These are phyloP conservation scores for Hiodon tergisus DNA, from an alignment of 2,113 vertebrate species.

Conservation along the genomic window DNA sequence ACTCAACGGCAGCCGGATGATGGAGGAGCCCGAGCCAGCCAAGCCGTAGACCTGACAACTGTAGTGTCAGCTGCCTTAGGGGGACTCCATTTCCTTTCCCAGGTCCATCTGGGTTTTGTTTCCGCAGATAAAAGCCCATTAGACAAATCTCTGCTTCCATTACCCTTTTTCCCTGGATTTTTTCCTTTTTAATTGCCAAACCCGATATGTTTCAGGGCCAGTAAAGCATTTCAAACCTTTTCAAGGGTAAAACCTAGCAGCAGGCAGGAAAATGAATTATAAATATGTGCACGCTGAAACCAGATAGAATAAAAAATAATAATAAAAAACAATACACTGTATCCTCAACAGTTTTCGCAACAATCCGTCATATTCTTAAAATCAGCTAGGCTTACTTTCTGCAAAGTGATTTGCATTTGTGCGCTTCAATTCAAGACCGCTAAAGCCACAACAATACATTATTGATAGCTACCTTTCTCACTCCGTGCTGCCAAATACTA, in stretches of 20 bases:
- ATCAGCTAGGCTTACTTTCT: not conserved
- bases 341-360: not conserved
- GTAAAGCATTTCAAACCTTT: constrained; percentile 58
- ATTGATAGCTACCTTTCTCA: constrained; percentile 4
- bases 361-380: not conserved
- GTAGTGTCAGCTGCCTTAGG: constrained; percentile 51
- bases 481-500: not conserved
- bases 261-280: constrained; percentile 40
- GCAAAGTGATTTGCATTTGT: not conserved
- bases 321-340: constrained; percentile 31
- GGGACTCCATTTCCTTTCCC: constrained; percentile 36
- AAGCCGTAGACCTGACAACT: constrained; percentile 45
- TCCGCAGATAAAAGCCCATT: constrained; percentile 77
- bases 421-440: not conserved
- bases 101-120: constrained; percentile 66
- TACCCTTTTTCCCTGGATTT: constrained; percentile 56
- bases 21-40: constrained; percentile 51
- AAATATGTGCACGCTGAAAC: constrained; percentile 44
- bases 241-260: constrained; percentile 45
- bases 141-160: constrained; percentile 63
- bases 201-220: constrained; percentile 54
- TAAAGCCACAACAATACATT: not conserved
- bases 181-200: constrained; percentile 58
- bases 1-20: constrained; percentile 47
- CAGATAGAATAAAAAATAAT: constrained; percentile 44